Evolutionary conservation across 2,888 invertebrate genomes (phyloP), one percentile per base, ranked within the genome.

Genomic region (Dinocampus coccinellae): DNA sequence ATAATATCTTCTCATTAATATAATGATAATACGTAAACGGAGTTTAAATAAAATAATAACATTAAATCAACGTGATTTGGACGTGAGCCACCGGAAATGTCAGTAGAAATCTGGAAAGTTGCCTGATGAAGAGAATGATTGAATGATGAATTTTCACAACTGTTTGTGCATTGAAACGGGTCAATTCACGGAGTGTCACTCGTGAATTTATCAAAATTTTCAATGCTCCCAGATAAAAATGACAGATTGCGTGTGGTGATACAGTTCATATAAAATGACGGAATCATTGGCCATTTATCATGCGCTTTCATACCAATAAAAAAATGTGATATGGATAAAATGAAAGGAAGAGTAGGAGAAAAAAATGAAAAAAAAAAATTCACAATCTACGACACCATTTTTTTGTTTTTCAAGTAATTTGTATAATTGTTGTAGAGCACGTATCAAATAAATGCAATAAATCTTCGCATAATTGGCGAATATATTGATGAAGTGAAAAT

Each of bases 1-100:
- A n/a, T n/a, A n/a, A 26, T 33, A n/a, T 58, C 33, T 26, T 29
- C 33, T 1, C 47, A 47, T 47, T n/a, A 47, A 47, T 47, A 47
- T 47, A 7, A 47, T 20, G 16, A 47, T 47, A 9, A 47, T 47
- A 9, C 16, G 47, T n/a, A 3, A 47, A 3, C 7, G 39, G n/a
- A 24, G 36, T 39, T n/a, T n/a, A n/a, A 26, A 7, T 24, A 42
- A 33, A 65, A 70, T 65, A 53, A 57, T 66, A 29, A 60, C 58
- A 65, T n/a, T 66, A 66, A 71, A 62, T 71, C 61, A 66, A 39
- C 16, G 53, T 52, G 55, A 62, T 62, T 71, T 71, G 71, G 71
- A 65, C 39, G 3, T 6, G 47, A 66, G 70, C 65, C 70, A 66
- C 53, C 52, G 65, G 66, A 66, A 70, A 65, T 70, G 61, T 70